Evolutionary conservation across 2,113 vertebrate species (phyloP), one percentile per base, ranked within the genome.

Genomic region (Fregata magnificens): DNA sequence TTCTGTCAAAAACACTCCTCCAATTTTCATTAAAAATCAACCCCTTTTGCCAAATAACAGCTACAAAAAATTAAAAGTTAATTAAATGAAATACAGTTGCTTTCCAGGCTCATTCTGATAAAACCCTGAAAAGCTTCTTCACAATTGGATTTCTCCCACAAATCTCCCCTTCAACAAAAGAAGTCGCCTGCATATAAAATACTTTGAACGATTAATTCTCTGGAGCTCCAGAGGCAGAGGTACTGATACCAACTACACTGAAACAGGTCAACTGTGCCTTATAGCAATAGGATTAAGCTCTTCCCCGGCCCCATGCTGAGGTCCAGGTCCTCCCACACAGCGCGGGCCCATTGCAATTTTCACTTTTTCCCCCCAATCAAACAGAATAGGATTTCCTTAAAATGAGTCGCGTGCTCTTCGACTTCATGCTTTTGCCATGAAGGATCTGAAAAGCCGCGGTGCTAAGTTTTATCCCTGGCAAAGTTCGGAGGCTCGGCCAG

Each of bases 371-470:
- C 44, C 44, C 50, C 26, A 16, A 5, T 29, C 38, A 13, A 42
- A 55, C 2, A 25, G 61, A 61, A 36, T 3, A 2, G 14, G 34
- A 16, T 29, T 56, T 13, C 26, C 56, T 83, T 24, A 13, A 42
- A 62, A n/a, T 0, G 8, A 40, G 10, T 16, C 2, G 0, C 10
- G 1, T 6, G 10, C 29, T 38, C 13, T 42, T 59, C 14, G n/a
- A 16, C 42, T 38, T 52, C 10, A 2, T 25, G 14, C 10, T 91
- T 79, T 66, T 65, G 59, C 34, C 29, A 6, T 82, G 22, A 18
- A 22, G 29, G 56, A 34, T 16, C 28, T 6, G 20, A 32, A 45
- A 40, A 59, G 59, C 32, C 2, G 0, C 11, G 3, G 44, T 1
- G 4, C 38, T 7, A 5, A 11, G n/a, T 44, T 89, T 85, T 50